Evolutionary conservation across 2,113 vertebrate species (phyloP), one percentile per base, ranked within the genome.

Genomic region (Carassius auratus): DNA sequence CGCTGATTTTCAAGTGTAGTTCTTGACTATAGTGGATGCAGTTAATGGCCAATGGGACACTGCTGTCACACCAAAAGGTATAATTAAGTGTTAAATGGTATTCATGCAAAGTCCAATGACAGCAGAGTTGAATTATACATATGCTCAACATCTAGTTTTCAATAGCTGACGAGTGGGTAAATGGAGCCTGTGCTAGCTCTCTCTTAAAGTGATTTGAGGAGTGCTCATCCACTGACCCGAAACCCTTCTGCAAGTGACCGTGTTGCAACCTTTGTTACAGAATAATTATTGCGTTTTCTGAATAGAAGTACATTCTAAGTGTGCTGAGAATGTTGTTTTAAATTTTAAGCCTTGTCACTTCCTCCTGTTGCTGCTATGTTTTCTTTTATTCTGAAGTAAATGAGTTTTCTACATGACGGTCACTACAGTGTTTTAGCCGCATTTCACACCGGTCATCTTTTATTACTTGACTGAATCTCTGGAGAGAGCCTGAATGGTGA

Each of bases 391-490:
- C 42, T 42, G 42, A 42, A 42, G 42, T 42, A 42, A 42, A 42
- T 1, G 42, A 42, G 42, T 42, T 42, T 42, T 42, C 7, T 42
- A 42, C 42, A 42, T 42, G 42, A 21, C 79, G 78, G 84, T 15
- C 64, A 57, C 78, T 74, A 81, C 79, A 8, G 80, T 83, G 66
- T 74, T 52, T 85, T 57, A 74, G 80, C 71, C 59, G 52, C 42
- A 82, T 85, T 89, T 82, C 83, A 87, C 85, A 85, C 83, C 85
- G 83, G 85, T 86, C 77, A 86, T 36, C 74, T 75, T 64, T 61
- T 64, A 86, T 88, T 57, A 79, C 23, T 73, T 73, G 81, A 83
- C 38, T 62, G 66, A 69, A 71, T 10, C 21, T 4, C 86, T 66
- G 8, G 10, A 13, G 48, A 52, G 45, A 87, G 55, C 69, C 21